phyloP scores from a whole-genome alignment of 2,888 invertebrate species.

The Drosophila monieri region DNA sequence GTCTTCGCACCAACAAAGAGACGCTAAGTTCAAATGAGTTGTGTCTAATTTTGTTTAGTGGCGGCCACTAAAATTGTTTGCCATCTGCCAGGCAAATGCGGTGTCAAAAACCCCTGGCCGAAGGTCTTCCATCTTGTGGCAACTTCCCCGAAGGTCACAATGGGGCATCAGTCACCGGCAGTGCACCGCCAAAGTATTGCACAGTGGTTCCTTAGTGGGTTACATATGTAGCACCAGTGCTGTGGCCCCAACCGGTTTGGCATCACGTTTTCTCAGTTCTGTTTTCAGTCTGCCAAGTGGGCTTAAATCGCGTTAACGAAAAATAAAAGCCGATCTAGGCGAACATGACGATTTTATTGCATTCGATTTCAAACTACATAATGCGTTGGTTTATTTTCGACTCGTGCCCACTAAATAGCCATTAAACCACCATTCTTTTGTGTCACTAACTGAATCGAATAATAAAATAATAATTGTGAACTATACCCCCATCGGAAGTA shows the following conservation, averaged over 20 bases:
- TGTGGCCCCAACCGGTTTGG: conserved; percentile 25
- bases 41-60: conserved; percentile 65
- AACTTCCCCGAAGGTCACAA: conserved; percentile 55
- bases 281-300: conserved; percentile 5
- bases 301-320: conserved; percentile 4
- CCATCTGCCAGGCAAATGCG: conserved; percentile 35
- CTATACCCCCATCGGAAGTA: background rate
- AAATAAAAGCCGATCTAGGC: conserved; percentile 8
- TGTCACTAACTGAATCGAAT: conserved; percentile 9
- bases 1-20: conserved; percentile 46
- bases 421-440: conserved; percentile 6
- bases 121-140: conserved; percentile 35
- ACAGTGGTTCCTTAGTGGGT: conserved; percentile 26
- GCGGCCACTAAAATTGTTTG: conserved; percentile 64
- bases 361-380: conserved; percentile 36
- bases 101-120: conserved; percentile 54
- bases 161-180: conserved; percentile 43
- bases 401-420: conserved; percentile 32
- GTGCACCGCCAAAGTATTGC: conserved; percentile 5
- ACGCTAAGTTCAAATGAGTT: conserved; percentile 57
- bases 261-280: conserved; percentile 18
- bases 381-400: conserved; percentile 31
- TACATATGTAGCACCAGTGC: conserved; percentile 5
- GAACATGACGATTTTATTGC: conserved; percentile 15
- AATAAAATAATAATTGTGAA: conserved; percentile 2